Conservation (phyloP, 2,113 vertebrate genomes). For the Columba livia region DNA sequence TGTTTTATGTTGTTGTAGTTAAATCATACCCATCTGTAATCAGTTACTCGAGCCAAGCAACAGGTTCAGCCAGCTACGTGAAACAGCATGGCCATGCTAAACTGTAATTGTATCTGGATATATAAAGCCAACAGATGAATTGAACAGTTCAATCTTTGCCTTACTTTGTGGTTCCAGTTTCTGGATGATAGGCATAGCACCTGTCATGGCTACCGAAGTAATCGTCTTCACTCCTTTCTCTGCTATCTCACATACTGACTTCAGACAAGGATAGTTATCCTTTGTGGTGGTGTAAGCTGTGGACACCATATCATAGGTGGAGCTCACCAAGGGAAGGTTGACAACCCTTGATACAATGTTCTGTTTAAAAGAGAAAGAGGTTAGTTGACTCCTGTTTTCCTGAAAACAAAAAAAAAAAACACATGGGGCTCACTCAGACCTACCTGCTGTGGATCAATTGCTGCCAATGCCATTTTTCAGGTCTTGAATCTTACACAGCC, state of each 20-base stretch:
- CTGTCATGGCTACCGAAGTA: constrained; percentile 81
- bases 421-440: not conserved
- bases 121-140: not conserved
- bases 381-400: not conserved
- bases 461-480: constrained; percentile 69
- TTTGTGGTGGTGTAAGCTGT: constrained; percentile 80
- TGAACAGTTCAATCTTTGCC: constrained; percentile 28
- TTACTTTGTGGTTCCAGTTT: constrained; percentile 89
- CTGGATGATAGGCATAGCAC: constrained; percentile 81
- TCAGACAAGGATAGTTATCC: constrained; percentile 79
- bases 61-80: not conserved
- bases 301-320: constrained; percentile 80
- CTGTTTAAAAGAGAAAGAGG: constrained; percentile 41
- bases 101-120: too few relatives aligned
- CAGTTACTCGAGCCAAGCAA: not conserved
- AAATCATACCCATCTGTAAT: not conserved
- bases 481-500: not conserved
- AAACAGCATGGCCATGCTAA: not conserved
- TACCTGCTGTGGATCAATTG: constrained; percentile 71
- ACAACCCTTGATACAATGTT: constrained; percentile 79
- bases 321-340: constrained; percentile 83
- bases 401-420: not conserved
- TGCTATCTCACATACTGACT: constrained; percentile 79
- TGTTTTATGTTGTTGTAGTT: not conserved
- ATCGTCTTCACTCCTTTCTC: constrained; percentile 81